These are phyloP conservation scores for Heliconius hortense DNA, from an alignment of 2,888 invertebrate genomes.

Conservation along the genomic window DNA sequence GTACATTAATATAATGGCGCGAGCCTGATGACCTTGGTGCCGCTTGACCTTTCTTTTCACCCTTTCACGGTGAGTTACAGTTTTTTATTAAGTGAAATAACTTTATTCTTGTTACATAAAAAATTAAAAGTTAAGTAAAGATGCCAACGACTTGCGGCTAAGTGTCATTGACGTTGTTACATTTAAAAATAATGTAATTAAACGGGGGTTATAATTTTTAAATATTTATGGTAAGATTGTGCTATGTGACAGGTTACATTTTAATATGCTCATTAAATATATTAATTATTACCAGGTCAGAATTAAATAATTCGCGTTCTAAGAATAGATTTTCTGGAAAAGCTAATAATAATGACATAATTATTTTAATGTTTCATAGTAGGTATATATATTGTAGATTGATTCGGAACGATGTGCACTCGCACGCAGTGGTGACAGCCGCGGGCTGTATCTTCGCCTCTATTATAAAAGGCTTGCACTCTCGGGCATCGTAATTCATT, in stretches of 20 bases:
- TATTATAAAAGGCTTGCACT: constrained; percentile 61
- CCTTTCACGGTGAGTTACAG: constrained; percentile 24
- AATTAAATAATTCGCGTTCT: not conserved
- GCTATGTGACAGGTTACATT: not conserved
- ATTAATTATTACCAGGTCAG: too few relatives aligned
- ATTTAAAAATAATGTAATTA: constrained; percentile 60
- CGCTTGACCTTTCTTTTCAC: constrained; percentile 51
- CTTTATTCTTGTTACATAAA: constrained; percentile 24
- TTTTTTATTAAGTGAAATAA: constrained; percentile 16
- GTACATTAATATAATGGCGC: constrained; percentile 70
- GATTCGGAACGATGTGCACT: constrained; percentile 46
- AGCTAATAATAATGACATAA: not conserved
- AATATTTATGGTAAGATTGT: constrained; percentile 59
- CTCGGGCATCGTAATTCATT: constrained; percentile 74
- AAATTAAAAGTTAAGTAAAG: constrained; percentile 21
- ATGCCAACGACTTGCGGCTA: constrained; percentile 60
- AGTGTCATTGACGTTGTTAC: constrained; percentile 69
- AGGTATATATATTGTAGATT: constrained; percentile 33
- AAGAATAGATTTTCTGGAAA: not conserved
- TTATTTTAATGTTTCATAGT: constrained; percentile 3
- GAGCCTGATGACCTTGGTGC: constrained; percentile 69
- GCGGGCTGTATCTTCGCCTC: constrained; percentile 50
- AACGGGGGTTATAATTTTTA: constrained; percentile 59
- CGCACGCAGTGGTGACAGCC: constrained; percentile 44
- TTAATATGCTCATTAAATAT: not conserved